Percentiles rank a stretch among this genome's conserved stretches.
Conservation (phyloP, 1,140 invertebrate genomes). For the Drosophila guanche region DNA sequence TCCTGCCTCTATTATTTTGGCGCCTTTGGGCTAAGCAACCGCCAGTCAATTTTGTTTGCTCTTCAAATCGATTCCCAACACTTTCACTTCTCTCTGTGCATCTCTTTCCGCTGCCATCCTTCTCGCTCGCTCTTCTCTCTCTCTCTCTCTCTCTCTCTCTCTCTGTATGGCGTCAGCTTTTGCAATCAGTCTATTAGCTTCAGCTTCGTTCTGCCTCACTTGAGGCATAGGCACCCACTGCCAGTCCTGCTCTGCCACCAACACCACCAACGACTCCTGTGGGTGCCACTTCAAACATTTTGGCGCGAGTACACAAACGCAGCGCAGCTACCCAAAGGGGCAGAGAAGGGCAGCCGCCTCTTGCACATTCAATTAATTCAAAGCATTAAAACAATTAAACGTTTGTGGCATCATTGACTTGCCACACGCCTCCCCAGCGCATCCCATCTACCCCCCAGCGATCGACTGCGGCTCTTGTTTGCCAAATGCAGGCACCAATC, state of each 20-base stretch:
- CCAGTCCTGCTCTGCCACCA: constrained; percentile 7
- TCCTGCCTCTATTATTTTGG: constrained; percentile 52
- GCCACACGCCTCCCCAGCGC: constrained; percentile 40
- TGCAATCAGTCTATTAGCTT: constrained; percentile 67
- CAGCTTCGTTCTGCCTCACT: constrained; percentile 52
- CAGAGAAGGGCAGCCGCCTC: constrained; percentile 32
- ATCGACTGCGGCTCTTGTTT: constrained; percentile 11
- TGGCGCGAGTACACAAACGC: constrained; percentile 74
- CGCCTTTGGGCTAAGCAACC: constrained; percentile 45
- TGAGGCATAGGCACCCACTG: constrained; percentile 36
- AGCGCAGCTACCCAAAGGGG: constrained; percentile 32
- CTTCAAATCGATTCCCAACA: constrained; percentile 65
- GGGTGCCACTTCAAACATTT: constrained; percentile 61
- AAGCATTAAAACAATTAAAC: constrained; percentile 80
- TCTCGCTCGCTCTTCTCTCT: too few species aligned
- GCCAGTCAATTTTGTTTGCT: constrained; percentile 72
- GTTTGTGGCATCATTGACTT: constrained; percentile 73
- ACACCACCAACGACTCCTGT: constrained; percentile 4
- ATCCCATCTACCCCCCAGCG: constrained; percentile 3
- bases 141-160: background rate
- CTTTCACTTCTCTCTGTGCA: constrained; percentile 50
- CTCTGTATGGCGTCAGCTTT: constrained; percentile 50
- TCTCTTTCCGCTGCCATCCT: constrained; percentile 1
- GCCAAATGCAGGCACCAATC: constrained; percentile 42
- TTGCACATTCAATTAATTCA: constrained; percentile 77